A percentile compares a stretch with the other conserved stretches of the same genome.
phyloP scores from a whole-genome alignment of 2,113 vertebrate genomes.

The Limanda limanda region DNA sequence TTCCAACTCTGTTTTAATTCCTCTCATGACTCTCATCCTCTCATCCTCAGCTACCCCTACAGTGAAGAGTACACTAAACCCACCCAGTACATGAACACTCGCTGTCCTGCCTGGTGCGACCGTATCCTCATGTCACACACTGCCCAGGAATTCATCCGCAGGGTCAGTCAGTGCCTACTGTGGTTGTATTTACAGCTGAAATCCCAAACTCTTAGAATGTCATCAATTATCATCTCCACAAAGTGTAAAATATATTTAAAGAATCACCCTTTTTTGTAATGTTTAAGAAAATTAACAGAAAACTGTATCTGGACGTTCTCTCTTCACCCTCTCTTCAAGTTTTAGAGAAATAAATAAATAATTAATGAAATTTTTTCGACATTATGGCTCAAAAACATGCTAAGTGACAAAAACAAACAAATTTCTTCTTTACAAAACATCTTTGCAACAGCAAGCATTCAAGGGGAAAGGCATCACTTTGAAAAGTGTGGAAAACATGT shows the following conservation, averaged over 20 bases:
- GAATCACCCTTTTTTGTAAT: too few relatives aligned
- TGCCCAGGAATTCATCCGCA: constrained; percentile 68
- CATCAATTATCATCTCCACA: not conserved
- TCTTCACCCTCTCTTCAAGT: too few relatives aligned
- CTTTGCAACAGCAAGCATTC: too few relatives aligned
- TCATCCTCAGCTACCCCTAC: constrained; percentile 84
- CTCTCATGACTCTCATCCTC: not conserved
- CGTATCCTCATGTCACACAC: constrained; percentile 85
- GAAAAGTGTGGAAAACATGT: not conserved
- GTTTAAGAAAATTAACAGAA: too few relatives aligned
- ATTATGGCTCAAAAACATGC: too few relatives aligned
- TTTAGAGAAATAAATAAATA: too few relatives aligned
- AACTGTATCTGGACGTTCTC: too few relatives aligned
- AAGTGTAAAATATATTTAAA: not conserved
- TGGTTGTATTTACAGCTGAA: not conserved
- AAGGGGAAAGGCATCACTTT: not conserved
- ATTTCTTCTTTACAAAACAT: too few relatives aligned
- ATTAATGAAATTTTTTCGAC: too few relatives aligned
- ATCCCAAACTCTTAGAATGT: not conserved
- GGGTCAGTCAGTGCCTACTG: constrained; percentile 64
- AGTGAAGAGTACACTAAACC: constrained; percentile 85
- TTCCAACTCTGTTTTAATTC: not conserved
- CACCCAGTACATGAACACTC: constrained; percentile 86
- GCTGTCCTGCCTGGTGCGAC: constrained; percentile 88
- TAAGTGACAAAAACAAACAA: too few relatives aligned